These are phyloP conservation scores for Bostrychus sinensis DNA, from an alignment of 2,113 vertebrate genomes.

Conservation along the genomic window DNA sequence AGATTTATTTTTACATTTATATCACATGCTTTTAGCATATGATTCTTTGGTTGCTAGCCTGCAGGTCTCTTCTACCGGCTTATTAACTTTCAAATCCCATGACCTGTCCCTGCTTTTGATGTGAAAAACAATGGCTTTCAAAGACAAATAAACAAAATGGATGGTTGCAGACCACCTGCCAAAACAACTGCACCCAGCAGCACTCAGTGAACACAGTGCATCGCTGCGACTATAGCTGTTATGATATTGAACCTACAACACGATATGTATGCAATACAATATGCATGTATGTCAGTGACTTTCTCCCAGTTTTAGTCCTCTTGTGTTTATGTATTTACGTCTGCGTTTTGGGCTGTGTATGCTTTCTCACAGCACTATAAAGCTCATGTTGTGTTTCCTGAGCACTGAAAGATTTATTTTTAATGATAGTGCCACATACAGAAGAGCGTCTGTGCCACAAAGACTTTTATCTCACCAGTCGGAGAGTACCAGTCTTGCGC, in stretches of 20 bases:
- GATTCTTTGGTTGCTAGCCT: neutral
- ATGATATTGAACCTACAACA: neutral
- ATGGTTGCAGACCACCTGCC: constrained; percentile 6
- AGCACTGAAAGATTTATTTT: constrained; percentile 11
- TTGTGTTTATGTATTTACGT: neutral
- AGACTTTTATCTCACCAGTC: constrained; percentile 46
- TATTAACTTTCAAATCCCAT: neutral
- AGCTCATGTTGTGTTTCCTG: neutral
- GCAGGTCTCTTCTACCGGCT: constrained; percentile 3
- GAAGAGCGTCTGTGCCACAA: constrained; percentile 11
- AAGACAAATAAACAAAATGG: neutral
- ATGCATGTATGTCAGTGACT: too few species aligned
- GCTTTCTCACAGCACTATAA: neutral
- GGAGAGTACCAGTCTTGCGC: constrained; percentile 25
- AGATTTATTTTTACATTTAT: neutral
- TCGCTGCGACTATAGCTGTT: neutral
- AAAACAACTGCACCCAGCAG: neutral
- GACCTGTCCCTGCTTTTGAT: constrained; percentile 6
- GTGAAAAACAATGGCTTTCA: constrained; percentile 1
- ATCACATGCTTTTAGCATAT: neutral
- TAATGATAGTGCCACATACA: constrained; percentile 23
- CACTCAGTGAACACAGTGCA: neutral
- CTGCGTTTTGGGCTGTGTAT: neutral
- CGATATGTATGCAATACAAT: too few species aligned
- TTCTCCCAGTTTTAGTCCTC: neutral